Conservation (phyloP, 2,888 invertebrate species). For the Platycheirus rosarum region DNA sequence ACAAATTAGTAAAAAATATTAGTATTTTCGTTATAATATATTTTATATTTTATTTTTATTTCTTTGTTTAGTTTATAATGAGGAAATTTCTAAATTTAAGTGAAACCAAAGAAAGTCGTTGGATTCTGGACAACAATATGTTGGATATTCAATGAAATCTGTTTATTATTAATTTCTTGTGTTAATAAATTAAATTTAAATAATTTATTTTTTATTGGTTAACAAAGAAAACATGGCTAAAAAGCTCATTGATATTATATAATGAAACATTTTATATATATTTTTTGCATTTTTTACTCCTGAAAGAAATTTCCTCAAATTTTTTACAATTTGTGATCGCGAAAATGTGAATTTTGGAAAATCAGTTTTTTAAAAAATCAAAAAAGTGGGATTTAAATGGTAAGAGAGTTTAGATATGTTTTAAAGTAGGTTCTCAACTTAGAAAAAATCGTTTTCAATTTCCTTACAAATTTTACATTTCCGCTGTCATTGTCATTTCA, state of each 20-base stretch:
- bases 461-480: not conserved
- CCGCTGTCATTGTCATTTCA: not conserved
- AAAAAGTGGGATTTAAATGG: too few relatives aligned
- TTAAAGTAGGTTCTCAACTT: not conserved
- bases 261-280: conserved; percentile 2
- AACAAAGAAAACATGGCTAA: conserved; percentile 43
- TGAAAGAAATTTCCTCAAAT: conserved; percentile 53
- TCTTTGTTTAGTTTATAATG: conserved; percentile 25
- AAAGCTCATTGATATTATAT: too few relatives aligned
- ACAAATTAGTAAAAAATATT: conserved; percentile 74
- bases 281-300: not conserved
- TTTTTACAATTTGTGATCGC: conserved; percentile 4
- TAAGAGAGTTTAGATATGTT: conserved; percentile 40
- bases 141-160: conserved; percentile 45
- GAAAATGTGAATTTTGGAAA: conserved; percentile 1
- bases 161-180: not conserved
- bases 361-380: too few relatives aligned
- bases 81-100: conserved; percentile 65
- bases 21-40: conserved; percentile 38
- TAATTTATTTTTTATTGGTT: conserved; percentile 11
- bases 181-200: too few relatives aligned
- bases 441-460: not conserved
- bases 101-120: conserved; percentile 73
- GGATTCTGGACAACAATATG: conserved; percentile 66
- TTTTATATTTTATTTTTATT: conserved; percentile 7